A percentile compares a stretch with the other conserved stretches of the same genome.
Conservation (phyloP, 2,888 invertebrate species). For the Scaptomyza polygonia region DNA sequence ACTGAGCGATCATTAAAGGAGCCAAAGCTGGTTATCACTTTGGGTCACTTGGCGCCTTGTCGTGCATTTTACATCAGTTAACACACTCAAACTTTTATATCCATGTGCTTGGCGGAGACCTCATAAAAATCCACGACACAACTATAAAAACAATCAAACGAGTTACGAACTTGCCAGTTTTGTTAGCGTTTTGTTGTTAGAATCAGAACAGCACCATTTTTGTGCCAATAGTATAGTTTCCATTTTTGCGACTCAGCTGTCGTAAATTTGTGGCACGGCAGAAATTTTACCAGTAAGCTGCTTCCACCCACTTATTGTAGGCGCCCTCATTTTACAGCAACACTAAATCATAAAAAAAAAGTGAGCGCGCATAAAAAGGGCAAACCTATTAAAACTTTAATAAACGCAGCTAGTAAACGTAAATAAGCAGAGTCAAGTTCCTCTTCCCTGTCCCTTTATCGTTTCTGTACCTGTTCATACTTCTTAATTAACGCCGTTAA, state of each 20-base stretch:
- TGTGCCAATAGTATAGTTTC: conserved; percentile 14
- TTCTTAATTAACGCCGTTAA: conserved; percentile 55
- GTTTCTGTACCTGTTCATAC: conserved; percentile 14
- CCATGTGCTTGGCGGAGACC: conserved; percentile 33
- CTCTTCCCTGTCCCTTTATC: neutral
- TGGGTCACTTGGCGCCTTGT: conserved; percentile 57
- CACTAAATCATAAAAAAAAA: conserved; percentile 66
- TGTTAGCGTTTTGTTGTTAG: conserved; percentile 42
- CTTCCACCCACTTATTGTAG: conserved; percentile 41
- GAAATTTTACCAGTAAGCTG: conserved; percentile 60
- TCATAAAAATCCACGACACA: conserved; percentile 64
- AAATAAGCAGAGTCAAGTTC: conserved; percentile 60
- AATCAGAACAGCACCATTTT: conserved; percentile 5
- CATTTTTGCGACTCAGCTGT: conserved; percentile 33
- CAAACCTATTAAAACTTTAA: conserved; percentile 74
- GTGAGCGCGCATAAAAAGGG: conserved; percentile 52
- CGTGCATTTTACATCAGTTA: conserved; percentile 72
- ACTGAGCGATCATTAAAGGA: conserved; percentile 55
- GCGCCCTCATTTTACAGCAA: conserved; percentile 64
- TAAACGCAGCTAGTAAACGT: conserved; percentile 66
- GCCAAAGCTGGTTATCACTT: conserved; percentile 21
- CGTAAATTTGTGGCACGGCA: conserved; percentile 64
- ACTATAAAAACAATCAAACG: conserved; percentile 78
- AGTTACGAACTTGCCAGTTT: conserved; percentile 70
- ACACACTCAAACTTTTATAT: conserved; percentile 74